phyloP scores from a whole-genome alignment of 2,113 vertebrate species.

The Alethe diademata region DNA sequence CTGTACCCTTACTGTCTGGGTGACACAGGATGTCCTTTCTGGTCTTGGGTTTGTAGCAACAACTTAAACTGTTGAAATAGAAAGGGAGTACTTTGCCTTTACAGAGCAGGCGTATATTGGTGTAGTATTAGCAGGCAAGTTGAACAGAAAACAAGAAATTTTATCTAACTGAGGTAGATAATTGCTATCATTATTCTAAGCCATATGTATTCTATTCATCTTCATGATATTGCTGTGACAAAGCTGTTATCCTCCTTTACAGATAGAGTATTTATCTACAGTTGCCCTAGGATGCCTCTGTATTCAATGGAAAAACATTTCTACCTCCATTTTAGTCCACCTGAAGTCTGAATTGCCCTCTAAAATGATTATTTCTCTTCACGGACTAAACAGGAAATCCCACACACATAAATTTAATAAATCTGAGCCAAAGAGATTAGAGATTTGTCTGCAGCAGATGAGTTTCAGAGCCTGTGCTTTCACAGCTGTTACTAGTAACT shows the following conservation, averaged over 20 bases:
- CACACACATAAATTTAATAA: slow-evolving; percentile 52
- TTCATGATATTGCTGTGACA: slow-evolving; percentile 7
- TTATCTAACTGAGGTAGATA: slow-evolving; percentile 8
- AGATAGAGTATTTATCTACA: background rate
- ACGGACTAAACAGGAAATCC: slow-evolving; percentile 45
- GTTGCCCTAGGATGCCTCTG: background rate
- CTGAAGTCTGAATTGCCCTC: slow-evolving; percentile 40
- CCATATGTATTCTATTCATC: slow-evolving; percentile 1
- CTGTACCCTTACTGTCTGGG: background rate
- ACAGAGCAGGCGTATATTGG: background rate
- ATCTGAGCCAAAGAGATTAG: slow-evolving; percentile 63
- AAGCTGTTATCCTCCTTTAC: slow-evolving; percentile 15
- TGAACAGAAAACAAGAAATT: background rate
- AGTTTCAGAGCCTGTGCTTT: slow-evolving; percentile 43
- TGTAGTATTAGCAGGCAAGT: background rate
- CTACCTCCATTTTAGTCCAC: slow-evolving; percentile 19
- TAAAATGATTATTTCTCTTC: slow-evolving; percentile 52
- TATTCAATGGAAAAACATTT: background rate
- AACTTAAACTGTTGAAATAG: background rate
- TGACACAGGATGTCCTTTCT: background rate
- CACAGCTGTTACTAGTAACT: slow-evolving; percentile 58
- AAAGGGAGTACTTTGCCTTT: background rate
- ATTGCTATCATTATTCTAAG: slow-evolving; percentile 34
- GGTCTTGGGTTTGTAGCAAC: background rate
- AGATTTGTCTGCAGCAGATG: slow-evolving; percentile 61